Evolutionary conservation across 2,113 vertebrate species (phyloP).

Genomic region (Sminthopsis crassicaudata): DNA sequence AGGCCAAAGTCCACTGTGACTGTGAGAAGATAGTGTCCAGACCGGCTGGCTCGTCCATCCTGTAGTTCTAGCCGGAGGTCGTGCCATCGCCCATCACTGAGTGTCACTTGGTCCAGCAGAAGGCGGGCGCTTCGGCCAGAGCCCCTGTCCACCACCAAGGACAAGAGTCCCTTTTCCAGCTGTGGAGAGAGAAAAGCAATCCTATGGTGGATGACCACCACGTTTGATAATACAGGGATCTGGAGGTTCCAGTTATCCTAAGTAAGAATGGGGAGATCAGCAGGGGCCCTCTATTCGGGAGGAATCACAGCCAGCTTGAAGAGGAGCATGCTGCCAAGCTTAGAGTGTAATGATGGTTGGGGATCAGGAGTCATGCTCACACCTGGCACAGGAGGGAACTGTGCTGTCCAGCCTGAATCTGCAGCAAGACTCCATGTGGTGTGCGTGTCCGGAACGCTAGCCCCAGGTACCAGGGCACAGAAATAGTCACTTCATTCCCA

Average conservation of each 20-base stretch:
- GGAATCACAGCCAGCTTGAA: neutral
- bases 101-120: slow-evolving; percentile 92
- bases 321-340: neutral
- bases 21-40: slow-evolving; percentile 91
- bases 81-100: slow-evolving; percentile 96
- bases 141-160: slow-evolving; percentile 91
- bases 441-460: slow-evolving; percentile 94
- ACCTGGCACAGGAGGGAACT: slow-evolving; percentile 96
- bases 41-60: slow-evolving; percentile 90
- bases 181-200: slow-evolving; percentile 78
- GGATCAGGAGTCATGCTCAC: slow-evolving; percentile 27
- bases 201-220: slow-evolving; percentile 51
- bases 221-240: neutral
- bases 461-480: slow-evolving; percentile 95
- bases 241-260: neutral
- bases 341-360: neutral
- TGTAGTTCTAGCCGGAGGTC: slow-evolving; percentile 95
- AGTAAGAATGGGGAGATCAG: slow-evolving; percentile 1
- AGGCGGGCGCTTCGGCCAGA: slow-evolving; percentile 88
- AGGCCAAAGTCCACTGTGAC: slow-evolving; percentile 94
- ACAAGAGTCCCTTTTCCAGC: slow-evolving; percentile 92
- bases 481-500: slow-evolving; percentile 93
- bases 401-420: slow-evolving; percentile 94
- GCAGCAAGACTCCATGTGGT: slow-evolving; percentile 90
- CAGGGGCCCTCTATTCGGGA: neutral